Conservation (phyloP, 2,113 vertebrate species). For the Illadopsis cleaveri region DNA sequence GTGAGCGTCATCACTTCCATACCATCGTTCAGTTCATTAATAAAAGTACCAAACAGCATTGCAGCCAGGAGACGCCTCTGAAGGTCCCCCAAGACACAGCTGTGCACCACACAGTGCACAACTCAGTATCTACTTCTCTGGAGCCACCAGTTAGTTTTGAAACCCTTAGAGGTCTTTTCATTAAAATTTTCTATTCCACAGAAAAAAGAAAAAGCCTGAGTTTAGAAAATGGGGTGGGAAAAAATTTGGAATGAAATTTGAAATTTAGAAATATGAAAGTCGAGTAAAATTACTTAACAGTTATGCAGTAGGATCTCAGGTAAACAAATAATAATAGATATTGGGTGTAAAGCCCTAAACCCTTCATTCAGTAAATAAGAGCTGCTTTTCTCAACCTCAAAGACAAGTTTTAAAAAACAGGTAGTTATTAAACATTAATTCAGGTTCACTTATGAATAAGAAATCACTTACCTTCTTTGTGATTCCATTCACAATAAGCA, state of each 20-base stretch:
- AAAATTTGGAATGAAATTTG: background rate
- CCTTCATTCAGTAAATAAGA: background rate
- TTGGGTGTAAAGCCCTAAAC: background rate
- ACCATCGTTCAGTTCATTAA: background rate
- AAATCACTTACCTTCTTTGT: background rate
- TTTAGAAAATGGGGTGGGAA: background rate
- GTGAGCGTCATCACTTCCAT: background rate
- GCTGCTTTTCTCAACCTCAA: background rate
- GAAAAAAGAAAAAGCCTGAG: background rate
- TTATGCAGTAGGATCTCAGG: background rate
- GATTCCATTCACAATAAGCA: background rate
- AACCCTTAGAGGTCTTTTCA: background rate
- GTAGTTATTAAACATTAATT: background rate
- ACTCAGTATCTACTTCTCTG: background rate
- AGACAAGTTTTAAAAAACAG: background rate
- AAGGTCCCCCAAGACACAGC: background rate
- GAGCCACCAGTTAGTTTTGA: background rate
- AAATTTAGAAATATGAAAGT: background rate
- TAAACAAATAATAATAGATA: background rate
- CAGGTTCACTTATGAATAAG: background rate
- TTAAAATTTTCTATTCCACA: background rate
- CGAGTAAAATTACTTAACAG: background rate
- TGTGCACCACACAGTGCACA: background rate
- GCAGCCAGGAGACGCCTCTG: background rate
- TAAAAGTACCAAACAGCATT: background rate